These are phyloP conservation scores for Gadus chalcogrammus DNA, from an alignment of 2,113 vertebrate species.

Conservation along the genomic window DNA sequence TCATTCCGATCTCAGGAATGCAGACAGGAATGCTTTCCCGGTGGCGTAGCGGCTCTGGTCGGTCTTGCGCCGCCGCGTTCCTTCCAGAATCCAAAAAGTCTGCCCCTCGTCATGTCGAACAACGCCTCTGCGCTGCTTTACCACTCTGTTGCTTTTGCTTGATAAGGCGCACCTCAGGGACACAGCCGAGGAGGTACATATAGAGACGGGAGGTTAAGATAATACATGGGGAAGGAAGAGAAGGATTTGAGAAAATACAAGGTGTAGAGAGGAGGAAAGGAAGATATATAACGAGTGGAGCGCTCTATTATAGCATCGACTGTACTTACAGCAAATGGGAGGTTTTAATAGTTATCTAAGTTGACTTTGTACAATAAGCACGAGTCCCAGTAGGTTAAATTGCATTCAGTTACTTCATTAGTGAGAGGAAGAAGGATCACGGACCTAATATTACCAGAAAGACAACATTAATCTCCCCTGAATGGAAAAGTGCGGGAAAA, in stretches of 20 bases:
- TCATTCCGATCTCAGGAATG: constrained; percentile 20
- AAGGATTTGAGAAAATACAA: background rate
- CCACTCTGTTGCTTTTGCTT: constrained; percentile 1
- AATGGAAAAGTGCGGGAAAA: background rate
- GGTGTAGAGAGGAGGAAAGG: too few relatives aligned
- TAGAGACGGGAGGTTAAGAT: background rate
- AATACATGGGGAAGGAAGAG: constrained; percentile 4
- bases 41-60: constrained; percentile 11
- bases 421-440: too few relatives aligned
- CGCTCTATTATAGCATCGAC: too few relatives aligned
- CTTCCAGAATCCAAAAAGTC: constrained; percentile 23
- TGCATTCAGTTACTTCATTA: too few relatives aligned
- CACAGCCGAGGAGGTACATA: too few relatives aligned
- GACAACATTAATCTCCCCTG: too few relatives aligned
- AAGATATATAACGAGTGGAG: too few relatives aligned
- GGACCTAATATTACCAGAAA: too few relatives aligned
- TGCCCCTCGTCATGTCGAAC: constrained; percentile 20
- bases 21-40: constrained; percentile 23
- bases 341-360: too few relatives aligned
- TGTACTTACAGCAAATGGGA: too few relatives aligned
- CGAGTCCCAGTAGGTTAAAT: too few relatives aligned
- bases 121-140: background rate
- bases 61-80: constrained; percentile 8
- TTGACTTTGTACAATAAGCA: too few relatives aligned
- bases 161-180: constrained; percentile 6